Evolutionary conservation across 2,113 vertebrate species (phyloP).

Genomic region (Hippocampus comes): DNA sequence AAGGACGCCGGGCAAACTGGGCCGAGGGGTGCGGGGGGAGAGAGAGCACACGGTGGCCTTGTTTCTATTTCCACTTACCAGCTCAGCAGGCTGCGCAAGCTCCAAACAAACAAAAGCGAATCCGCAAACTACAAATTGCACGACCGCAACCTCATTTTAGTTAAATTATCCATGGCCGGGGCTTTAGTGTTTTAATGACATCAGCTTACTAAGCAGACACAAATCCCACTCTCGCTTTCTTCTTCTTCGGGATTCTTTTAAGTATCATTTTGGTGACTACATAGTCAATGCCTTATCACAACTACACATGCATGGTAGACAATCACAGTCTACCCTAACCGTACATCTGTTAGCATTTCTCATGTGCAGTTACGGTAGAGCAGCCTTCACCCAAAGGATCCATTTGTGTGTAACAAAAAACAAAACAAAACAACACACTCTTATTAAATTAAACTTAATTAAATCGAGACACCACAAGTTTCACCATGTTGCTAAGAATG

Average conservation of each 20-base stretch:
- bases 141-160: constrained; percentile 4
- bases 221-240: neutral
- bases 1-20: neutral
- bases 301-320: neutral
- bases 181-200: constrained; percentile 4
- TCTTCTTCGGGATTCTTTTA: neutral
- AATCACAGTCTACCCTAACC: neutral
- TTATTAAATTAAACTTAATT: too few relatives aligned
- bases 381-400: too few relatives aligned
- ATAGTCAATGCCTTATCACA: neutral
- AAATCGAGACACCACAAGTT: neutral
- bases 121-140: constrained; percentile 1
- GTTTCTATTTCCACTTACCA: constrained; percentile 47
- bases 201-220: constrained; percentile 2
- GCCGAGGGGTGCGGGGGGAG: constrained; percentile 5
- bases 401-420: too few relatives aligned
- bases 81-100: constrained; percentile 18
- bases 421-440: too few relatives aligned
- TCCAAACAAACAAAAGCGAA: constrained; percentile 37
- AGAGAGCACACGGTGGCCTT: constrained; percentile 47
- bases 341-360: neutral
- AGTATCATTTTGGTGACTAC: neutral
- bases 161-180: neutral
- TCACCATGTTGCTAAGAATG: neutral
- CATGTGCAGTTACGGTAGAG: neutral